Evolutionary conservation across 2,888 invertebrate species (phyloP), one percentile per base, ranked within the genome.

Genomic region (Phania funesta): DNA sequence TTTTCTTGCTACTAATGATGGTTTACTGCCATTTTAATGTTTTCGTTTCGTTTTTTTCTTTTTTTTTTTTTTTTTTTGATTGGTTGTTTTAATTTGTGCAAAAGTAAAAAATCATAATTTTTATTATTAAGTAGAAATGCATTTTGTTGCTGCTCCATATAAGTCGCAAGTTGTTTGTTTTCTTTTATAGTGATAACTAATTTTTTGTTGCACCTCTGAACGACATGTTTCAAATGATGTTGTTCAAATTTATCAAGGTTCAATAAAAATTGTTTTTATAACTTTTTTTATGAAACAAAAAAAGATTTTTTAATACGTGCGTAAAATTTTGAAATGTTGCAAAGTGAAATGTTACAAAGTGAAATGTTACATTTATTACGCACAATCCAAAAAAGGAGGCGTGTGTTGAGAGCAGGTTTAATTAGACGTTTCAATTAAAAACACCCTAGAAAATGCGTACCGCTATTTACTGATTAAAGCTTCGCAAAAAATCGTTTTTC

Each of bases 161-260:
- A 70, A 78, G 82, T 70, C 82, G 62, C 56, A 73, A 73, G 77
- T 77, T 77, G 77, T 77, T 76, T 79, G 78, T 79, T 79, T 65
- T 24, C 64, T 56, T 64, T 71, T 73, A 73, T 73, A 79, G 65
- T 65, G 65, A 71, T 79, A 79, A 79, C 78, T 73, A 79, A 79
- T 79, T 79, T 78, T 78, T 73, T 79, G 78, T 73, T 79, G 50
- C 71, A 79, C 78, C 65, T 79, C 41, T 65, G 35, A 44, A 32
- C 50, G 58, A 35, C 58, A 67, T 77, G 65, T 65, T 65, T 52
- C 50, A 65, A 73, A 79, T 79, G 78, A 79, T 79, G 58, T 79
- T 65, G 71, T 79, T 73, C 50, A 58, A 65, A 41, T 68, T 62
- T 58, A 73, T 29, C 78, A 65, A 73, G 71, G 65, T 58, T 73